phyloP scores from a whole-genome alignment of 2,113 vertebrate species.

The Gila orcuttii region DNA sequence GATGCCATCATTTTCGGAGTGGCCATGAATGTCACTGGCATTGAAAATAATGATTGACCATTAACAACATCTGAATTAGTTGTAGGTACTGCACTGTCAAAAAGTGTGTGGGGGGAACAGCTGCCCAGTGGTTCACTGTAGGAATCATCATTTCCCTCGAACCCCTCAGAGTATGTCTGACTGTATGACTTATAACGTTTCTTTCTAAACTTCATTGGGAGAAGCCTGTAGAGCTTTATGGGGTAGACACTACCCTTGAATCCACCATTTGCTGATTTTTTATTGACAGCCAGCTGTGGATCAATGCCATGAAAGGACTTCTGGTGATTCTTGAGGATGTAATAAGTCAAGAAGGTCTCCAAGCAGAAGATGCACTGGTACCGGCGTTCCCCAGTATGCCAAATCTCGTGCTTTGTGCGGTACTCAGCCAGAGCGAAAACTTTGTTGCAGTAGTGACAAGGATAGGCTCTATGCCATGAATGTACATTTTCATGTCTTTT shows the following conservation, averaged over 20 bases:
- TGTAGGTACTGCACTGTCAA: constrained; percentile 75
- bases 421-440: constrained; percentile 98
- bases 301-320: constrained; percentile 97
- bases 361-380: constrained; percentile 99
- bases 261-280: constrained; percentile 89
- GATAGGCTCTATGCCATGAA: constrained; percentile 95
- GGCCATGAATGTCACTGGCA: constrained; percentile 79
- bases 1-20: constrained; percentile 77
- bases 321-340: constrained; percentile 98
- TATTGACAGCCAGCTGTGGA: constrained; percentile 87
- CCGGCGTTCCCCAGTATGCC: constrained; percentile 96
- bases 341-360: constrained; percentile 98
- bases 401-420: constrained; percentile 96
- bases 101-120: constrained; percentile 75
- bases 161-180: constrained; percentile 80
- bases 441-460: constrained; percentile 98
- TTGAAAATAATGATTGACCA: constrained; percentile 64
- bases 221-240: constrained; percentile 93
- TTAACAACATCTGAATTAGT: constrained; percentile 60
- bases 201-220: constrained; percentile 95
- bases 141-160: constrained; percentile 70
- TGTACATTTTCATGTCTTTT: constrained; percentile 96
- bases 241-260: constrained; percentile 92
- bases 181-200: constrained; percentile 88
- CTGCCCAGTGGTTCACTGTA: constrained; percentile 67